These are phyloP conservation scores for Macrotus californicus DNA, from an alignment of 2,113 vertebrate species.

Conservation along the genomic window DNA sequence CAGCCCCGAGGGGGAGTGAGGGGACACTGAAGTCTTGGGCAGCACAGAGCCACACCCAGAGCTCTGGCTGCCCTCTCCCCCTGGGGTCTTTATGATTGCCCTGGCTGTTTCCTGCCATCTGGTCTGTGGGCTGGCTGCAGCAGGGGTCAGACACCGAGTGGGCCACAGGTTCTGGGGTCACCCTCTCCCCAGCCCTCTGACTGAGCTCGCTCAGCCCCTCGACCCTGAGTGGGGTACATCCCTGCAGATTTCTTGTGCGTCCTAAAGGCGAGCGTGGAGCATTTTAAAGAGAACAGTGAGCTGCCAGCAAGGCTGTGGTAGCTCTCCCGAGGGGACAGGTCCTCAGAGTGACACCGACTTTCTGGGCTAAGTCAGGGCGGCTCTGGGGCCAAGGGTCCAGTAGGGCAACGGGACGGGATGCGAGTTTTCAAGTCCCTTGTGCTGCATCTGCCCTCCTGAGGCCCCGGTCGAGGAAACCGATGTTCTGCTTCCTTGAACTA, in stretches of 20 bases:
- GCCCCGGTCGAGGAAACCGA: accelerated
- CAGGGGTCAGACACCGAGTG: accelerated
- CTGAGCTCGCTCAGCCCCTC: not conserved
- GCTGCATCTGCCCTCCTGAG: accelerated
- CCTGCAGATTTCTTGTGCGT: accelerated
- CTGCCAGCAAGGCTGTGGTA: accelerated
- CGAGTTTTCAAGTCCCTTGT: not conserved
- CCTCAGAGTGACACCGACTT: not conserved
- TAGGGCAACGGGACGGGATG: not conserved
- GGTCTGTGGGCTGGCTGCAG: not conserved
- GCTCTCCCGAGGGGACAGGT: no score
- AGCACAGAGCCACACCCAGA: not conserved
- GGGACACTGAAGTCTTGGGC: not conserved
- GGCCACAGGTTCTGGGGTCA: no score
- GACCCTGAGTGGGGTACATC: accelerated
- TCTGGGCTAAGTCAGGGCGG: not conserved
- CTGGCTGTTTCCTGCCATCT: not conserved
- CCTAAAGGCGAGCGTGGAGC: accelerated
- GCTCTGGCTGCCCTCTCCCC: not conserved
- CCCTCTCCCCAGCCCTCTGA: not conserved
- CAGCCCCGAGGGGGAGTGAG: no score
- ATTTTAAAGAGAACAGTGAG: accelerated
- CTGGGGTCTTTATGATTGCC: not conserved
- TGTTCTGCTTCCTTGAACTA: not conserved
- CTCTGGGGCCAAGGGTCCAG: not conserved